phyloP scores from a whole-genome alignment of 2,113 vertebrate species.

The Eretmochelys imbricata region DNA sequence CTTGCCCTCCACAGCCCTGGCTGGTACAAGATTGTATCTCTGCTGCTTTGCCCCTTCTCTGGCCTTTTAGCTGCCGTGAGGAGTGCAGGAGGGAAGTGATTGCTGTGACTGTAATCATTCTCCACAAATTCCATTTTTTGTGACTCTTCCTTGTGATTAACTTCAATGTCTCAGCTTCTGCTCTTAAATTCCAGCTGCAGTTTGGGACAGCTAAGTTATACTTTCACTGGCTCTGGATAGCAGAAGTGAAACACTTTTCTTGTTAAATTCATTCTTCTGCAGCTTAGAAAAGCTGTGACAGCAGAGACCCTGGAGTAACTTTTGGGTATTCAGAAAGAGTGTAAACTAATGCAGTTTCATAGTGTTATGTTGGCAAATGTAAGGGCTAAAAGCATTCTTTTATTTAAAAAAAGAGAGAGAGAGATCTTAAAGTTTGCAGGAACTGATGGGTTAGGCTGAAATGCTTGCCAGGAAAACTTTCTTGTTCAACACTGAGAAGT shows the following conservation, averaged over 20 bases:
- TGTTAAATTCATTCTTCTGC: not conserved
- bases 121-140: not conserved
- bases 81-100: not conserved
- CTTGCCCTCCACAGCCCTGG: not conserved
- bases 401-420: not conserved
- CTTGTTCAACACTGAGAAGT: not conserved
- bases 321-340: not conserved
- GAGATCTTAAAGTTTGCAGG: too few species aligned
- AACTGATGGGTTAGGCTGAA: not conserved
- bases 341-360: not conserved
- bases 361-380: not conserved
- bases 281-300: not conserved
- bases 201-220: not conserved
- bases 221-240: not conserved
- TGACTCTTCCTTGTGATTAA: not conserved
- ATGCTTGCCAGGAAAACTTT: not conserved
- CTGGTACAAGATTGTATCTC: not conserved
- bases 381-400: not conserved
- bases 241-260: not conserved
- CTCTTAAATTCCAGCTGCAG: not conserved
- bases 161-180: not conserved
- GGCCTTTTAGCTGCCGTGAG: not conserved
- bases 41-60: not conserved
- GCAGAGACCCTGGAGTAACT: too few species aligned
- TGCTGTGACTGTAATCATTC: fast-evolving